These are phyloP conservation scores for Anoura caudifer DNA, from an alignment of 2,113 vertebrate species.

Conservation along the genomic window DNA sequence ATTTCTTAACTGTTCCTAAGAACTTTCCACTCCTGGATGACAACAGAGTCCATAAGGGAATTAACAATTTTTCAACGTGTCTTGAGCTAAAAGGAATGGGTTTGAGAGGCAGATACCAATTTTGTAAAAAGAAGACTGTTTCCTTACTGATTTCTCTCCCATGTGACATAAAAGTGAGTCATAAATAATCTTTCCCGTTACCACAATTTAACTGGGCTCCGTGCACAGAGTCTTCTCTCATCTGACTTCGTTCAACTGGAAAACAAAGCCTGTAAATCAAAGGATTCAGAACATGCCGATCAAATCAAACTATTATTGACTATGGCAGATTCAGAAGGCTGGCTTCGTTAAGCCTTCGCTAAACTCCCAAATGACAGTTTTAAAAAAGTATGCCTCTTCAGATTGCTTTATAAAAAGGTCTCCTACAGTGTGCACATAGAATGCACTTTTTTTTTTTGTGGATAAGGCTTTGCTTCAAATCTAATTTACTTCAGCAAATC, in stretches of 20 bases:
- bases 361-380: background rate
- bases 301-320: background rate
- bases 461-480: background rate
- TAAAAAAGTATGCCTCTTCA: background rate
- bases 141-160: background rate
- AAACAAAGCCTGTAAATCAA: background rate
- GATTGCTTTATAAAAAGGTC: background rate
- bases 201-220: background rate
- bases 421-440: background rate
- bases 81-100: background rate
- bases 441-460: background rate
- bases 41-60: background rate
- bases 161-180: background rate
- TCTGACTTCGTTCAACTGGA: background rate
- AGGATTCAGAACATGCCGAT: background rate
- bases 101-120: background rate
- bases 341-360: background rate
- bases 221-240: background rate
- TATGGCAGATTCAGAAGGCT: background rate
- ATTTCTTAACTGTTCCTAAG: background rate
- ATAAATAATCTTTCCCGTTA: background rate
- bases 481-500: background rate
- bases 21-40: background rate
- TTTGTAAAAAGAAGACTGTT: background rate
- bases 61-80: background rate